These are phyloP conservation scores for Caenorhabditis sinica DNA, from an alignment of 2,888 invertebrate species.

Conservation along the genomic window DNA sequence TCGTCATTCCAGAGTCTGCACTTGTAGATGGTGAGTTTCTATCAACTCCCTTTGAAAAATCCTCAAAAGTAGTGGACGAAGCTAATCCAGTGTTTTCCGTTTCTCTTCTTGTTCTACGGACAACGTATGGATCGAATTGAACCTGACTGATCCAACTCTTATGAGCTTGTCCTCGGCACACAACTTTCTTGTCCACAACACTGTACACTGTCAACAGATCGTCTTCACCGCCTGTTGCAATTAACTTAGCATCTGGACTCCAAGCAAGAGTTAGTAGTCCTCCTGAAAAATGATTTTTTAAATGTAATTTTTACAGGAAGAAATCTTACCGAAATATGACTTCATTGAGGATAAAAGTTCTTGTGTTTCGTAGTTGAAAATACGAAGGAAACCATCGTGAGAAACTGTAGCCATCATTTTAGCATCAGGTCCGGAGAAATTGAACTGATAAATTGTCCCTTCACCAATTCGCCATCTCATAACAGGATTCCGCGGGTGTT, in stretches of 20 bases:
- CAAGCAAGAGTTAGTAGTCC: conserved; percentile 97
- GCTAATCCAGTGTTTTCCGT: conserved; percentile 25
- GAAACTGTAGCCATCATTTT: conserved; percentile 95
- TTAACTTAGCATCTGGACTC: conserved; percentile 95
- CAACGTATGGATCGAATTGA: conserved; percentile 86
- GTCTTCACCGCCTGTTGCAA: conserved; percentile 97
- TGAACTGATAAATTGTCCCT: conserved; percentile 92
- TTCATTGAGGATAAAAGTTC: conserved; percentile 90
- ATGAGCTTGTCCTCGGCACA: conserved; percentile 98
- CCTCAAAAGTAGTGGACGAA: conserved; percentile 21
- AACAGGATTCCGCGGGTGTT: conserved; percentile 96
- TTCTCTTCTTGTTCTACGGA: conserved; percentile 87
- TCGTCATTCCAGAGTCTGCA: conserved; percentile 16
- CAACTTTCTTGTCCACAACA: conserved; percentile 88
- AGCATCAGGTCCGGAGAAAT: conserved; percentile 93
- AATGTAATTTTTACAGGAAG: not conserved
- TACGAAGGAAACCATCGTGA: conserved; percentile 92
- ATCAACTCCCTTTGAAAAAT: conserved; percentile 6
- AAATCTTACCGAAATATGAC: conserved; percentile 92
- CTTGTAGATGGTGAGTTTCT: conserved; percentile 27
- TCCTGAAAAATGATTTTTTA: conserved; percentile 42
- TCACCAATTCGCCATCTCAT: conserved; percentile 87
- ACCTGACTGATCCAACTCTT: conserved; percentile 98
- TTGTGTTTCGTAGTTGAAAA: conserved; percentile 98
- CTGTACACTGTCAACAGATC: conserved; percentile 98